phyloP scores from a whole-genome alignment of 2,888 invertebrate species.

The Spilarctia lutea region DNA sequence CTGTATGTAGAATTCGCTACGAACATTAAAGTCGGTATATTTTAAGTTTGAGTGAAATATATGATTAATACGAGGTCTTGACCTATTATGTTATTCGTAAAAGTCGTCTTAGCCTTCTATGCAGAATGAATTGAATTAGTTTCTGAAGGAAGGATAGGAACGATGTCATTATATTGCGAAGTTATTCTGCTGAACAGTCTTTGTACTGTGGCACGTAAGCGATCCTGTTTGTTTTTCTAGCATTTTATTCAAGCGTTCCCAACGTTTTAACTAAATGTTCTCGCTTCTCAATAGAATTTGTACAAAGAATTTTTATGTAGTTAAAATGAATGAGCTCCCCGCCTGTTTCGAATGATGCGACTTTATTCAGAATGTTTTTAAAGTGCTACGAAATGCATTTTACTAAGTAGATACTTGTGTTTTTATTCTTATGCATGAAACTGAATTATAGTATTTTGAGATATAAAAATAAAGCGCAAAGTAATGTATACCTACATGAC shows the following conservation, averaged over 20 bases:
- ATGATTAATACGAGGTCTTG: no score
- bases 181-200: constrained; percentile 23
- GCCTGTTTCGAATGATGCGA: constrained; percentile 40
- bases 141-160: no score
- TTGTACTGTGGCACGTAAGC: constrained; percentile 17
- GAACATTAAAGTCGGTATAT: no score
- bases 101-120: neutral
- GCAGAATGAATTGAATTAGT: no score
- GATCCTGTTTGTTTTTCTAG: constrained; percentile 51
- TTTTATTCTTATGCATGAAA: neutral
- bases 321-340: constrained; percentile 48
- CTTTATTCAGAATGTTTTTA: constrained; percentile 27
- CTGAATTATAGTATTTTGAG: no score
- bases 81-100: neutral
- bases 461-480: no score
- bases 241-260: constrained; percentile 52
- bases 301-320: constrained; percentile 44
- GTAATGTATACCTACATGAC: no score
- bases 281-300: constrained; percentile 50
- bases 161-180: no score
- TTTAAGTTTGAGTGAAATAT: no score
- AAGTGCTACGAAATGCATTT: constrained; percentile 22
- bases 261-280: constrained; percentile 58
- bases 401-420: constrained; percentile 5
- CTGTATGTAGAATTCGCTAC: no score